A percentile compares a stretch with the other conserved stretches of the same genome.
Conservation (phyloP, 2,113 vertebrate genomes). For the Labeo rohita region DNA sequence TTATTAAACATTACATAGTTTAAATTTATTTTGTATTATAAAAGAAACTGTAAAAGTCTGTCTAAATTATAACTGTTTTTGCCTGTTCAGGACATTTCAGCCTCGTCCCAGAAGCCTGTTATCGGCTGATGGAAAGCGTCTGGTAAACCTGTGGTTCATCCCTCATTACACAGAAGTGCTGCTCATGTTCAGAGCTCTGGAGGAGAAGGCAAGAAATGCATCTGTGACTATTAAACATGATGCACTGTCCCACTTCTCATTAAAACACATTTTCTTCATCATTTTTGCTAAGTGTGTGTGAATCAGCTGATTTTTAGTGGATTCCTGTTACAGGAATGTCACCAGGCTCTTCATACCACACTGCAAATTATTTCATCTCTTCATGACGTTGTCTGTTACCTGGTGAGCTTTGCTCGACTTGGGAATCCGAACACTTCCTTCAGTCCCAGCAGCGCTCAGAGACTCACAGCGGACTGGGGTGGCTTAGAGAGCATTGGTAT, state of each 20-base stretch:
- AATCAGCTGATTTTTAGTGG: conserved; percentile 13
- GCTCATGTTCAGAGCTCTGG: conserved; percentile 73
- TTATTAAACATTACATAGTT: too few relatives aligned
- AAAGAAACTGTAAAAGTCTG: not conserved
- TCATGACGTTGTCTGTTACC: conserved; percentile 72
- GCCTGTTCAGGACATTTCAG: conserved; percentile 65
- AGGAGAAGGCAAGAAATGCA: conserved; percentile 70
- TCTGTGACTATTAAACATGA: not conserved
- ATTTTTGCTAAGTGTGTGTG: conserved; percentile 1
- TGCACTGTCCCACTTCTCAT: not conserved
- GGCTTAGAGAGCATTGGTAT: conserved; percentile 70
- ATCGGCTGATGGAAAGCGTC: conserved; percentile 69
- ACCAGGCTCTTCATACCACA: conserved; percentile 67
- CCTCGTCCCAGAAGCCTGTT: conserved; percentile 60
- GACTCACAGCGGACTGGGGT: conserved; percentile 71
- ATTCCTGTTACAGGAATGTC: conserved; percentile 59
- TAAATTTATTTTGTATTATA: too few relatives aligned
- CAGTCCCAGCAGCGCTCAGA: conserved; percentile 57
- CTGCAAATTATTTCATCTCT: conserved; percentile 71
- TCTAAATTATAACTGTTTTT: not conserved
- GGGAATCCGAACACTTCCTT: conserved; percentile 64
- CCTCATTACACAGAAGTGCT: conserved; percentile 75
- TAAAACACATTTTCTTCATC: not conserved
- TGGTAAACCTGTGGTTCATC: conserved; percentile 79
- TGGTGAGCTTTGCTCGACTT: conserved; percentile 76